Evolutionary conservation across 1,140 invertebrate species (phyloP).

Genomic region (Probaryconus sp.): DNA sequence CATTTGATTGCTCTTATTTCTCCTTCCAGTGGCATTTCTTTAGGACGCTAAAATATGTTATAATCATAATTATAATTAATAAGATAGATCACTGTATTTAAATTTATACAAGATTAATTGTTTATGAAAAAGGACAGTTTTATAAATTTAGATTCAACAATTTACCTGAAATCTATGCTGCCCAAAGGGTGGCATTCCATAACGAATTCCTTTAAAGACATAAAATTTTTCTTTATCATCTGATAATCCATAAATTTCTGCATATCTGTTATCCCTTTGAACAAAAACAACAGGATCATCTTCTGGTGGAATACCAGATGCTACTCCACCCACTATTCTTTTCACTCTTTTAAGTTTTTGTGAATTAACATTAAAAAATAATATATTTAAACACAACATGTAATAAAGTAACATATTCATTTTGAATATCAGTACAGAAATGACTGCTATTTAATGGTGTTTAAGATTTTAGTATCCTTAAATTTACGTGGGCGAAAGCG

Average conservation of each 20-base stretch:
- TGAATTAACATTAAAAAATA: slow-evolving; percentile 11
- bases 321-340: slow-evolving; percentile 80
- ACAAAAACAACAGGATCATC: slow-evolving; percentile 82
- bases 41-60: slow-evolving; percentile 78
- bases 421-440: slow-evolving; percentile 13
- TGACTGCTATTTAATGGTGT: slow-evolving; percentile 2
- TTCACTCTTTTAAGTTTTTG: slow-evolving; percentile 66
- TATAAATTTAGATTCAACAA: no score
- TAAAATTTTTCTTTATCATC: slow-evolving; percentile 78
- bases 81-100: no score
- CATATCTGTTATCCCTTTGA: slow-evolving; percentile 77
- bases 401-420: slow-evolving; percentile 9
- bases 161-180: slow-evolving; percentile 82
- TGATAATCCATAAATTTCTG: slow-evolving; percentile 77
- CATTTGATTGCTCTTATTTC: slow-evolving; percentile 78
- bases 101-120: no score
- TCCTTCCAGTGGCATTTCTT: slow-evolving; percentile 77
- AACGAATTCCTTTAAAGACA: slow-evolving; percentile 84
- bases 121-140: no score
- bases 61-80: no score
- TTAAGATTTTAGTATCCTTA: slow-evolving; percentile 8
- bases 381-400: slow-evolving; percentile 6
- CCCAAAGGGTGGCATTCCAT: slow-evolving; percentile 84
- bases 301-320: slow-evolving; percentile 79
- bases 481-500: slow-evolving; percentile 22